Conservation (phyloP, 2,113 vertebrate genomes). For the Nycticryphes semicollaris region DNA sequence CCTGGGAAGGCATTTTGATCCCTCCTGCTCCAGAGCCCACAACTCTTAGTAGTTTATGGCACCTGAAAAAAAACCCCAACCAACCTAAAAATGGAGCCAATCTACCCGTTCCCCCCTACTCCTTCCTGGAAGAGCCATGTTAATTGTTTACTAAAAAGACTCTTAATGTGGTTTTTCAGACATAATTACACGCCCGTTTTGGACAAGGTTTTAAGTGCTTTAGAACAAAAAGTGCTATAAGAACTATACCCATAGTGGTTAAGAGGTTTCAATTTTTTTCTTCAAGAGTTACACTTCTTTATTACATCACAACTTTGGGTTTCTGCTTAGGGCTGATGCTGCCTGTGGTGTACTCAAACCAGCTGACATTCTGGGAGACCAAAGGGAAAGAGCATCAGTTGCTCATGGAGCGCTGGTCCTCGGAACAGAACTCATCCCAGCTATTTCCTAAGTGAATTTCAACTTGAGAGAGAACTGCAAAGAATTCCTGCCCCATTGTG, state of each 20-base stretch:
- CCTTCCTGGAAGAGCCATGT: not conserved
- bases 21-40: not conserved
- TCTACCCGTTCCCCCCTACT: not conserved
- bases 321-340: not conserved
- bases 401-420: not conserved
- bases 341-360: not conserved
- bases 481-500: rapidly evolving
- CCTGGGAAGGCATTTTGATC: not conserved
- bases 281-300: not conserved
- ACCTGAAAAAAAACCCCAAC: not conserved
- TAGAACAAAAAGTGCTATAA: slow-evolving; percentile 59
- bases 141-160: not conserved
- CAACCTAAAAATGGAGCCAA: not conserved
- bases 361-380: not conserved
- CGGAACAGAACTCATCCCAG: not conserved
- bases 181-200: not conserved
- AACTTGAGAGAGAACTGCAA: not conserved
- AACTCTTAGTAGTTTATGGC: not conserved
- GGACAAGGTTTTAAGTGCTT: slow-evolving; percentile 24
- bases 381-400: not conserved
- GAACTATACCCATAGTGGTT: not conserved
- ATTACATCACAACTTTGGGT: not conserved
- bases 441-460: not conserved
- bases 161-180: not conserved
- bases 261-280: not conserved